phyloP scores from a whole-genome alignment of 2,888 invertebrate species.

The Cerceris ruficornis region DNA sequence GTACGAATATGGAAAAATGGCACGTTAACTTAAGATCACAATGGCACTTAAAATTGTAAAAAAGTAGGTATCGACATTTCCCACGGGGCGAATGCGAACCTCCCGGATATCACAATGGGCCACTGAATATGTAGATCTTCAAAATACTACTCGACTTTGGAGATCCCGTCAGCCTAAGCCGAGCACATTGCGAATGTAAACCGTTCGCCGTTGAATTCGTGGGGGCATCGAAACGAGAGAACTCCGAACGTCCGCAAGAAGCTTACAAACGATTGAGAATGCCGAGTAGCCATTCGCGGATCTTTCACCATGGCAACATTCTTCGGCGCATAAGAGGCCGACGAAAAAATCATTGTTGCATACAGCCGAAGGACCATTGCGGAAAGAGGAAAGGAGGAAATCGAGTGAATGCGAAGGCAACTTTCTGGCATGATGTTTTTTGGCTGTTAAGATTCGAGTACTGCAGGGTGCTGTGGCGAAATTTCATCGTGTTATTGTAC shows the following conservation, averaged over 20 bases:
- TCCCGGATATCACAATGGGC: background rate
- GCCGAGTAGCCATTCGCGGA: background rate
- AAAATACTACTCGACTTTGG: no score
- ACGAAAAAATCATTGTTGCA: background rate
- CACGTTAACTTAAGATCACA: no score
- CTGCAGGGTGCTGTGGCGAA: no score
- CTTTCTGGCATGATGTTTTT: background rate
- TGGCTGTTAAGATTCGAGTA: no score
- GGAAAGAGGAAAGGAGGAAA: background rate
- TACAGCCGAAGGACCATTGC: background rate
- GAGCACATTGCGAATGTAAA: background rate
- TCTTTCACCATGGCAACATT: slow-evolving; percentile 5
- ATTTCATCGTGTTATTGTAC: no score
- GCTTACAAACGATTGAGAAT: background rate
- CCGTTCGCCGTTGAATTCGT: background rate
- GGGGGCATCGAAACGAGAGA: background rate
- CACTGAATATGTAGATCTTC: background rate
- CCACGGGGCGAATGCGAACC: no score
- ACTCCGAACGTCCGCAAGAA: background rate
- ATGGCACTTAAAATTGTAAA: no score
- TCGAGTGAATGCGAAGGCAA: background rate
- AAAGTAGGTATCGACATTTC: no score
- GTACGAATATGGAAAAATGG: no score
- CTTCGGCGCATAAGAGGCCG: background rate
- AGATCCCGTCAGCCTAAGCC: no score